A percentile compares a stretch with the other conserved stretches of the same genome.
These are phyloP conservation scores for Beris morrisii DNA, from an alignment of 2,888 invertebrate genomes.

Conservation along the genomic window DNA sequence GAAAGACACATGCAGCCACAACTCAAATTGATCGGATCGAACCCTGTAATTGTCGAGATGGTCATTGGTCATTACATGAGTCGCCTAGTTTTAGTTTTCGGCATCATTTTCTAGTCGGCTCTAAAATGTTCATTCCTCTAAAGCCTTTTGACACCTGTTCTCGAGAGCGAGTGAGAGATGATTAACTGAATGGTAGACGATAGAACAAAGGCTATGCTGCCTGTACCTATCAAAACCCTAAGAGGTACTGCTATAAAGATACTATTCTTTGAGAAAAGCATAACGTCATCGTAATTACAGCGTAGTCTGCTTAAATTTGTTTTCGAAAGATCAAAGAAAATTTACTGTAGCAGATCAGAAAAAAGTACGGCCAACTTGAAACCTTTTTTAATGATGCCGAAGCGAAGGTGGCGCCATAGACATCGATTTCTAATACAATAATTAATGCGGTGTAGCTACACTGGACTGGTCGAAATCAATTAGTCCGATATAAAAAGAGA, in stretches of 20 bases:
- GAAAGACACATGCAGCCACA: constrained; percentile 29
- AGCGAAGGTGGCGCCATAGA: constrained; percentile 27
- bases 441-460: not conserved
- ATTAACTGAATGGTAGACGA: constrained; percentile 11
- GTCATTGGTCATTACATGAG: constrained; percentile 31
- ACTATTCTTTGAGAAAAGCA: constrained; percentile 36
- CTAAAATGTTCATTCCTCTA: constrained; percentile 10
- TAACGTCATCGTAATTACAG: constrained; percentile 44
- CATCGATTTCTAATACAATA: constrained; percentile 7
- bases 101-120: constrained; percentile 14
- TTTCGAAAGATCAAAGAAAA: constrained; percentile 34
- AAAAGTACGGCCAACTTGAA: constrained; percentile 24
- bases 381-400: constrained; percentile 30
- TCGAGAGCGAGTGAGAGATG: not conserved
- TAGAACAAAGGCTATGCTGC: constrained; percentile 30
- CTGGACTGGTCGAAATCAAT: constrained; percentile 23
- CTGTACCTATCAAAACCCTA: constrained; percentile 12
- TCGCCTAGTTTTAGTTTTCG: constrained; percentile 28
- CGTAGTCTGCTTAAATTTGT: constrained; percentile 41
- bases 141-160: constrained; percentile 32
- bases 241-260: constrained; percentile 6
- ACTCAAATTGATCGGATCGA: constrained; percentile 20
- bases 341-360: not conserved
- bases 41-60: constrained; percentile 32
- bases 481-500: constrained; percentile 10